A percentile compares a stretch with the other conserved stretches of the same genome.
These are phyloP conservation scores for Carlito syrichta DNA, from an alignment of 2,113 vertebrate genomes.

Conservation along the genomic window DNA sequence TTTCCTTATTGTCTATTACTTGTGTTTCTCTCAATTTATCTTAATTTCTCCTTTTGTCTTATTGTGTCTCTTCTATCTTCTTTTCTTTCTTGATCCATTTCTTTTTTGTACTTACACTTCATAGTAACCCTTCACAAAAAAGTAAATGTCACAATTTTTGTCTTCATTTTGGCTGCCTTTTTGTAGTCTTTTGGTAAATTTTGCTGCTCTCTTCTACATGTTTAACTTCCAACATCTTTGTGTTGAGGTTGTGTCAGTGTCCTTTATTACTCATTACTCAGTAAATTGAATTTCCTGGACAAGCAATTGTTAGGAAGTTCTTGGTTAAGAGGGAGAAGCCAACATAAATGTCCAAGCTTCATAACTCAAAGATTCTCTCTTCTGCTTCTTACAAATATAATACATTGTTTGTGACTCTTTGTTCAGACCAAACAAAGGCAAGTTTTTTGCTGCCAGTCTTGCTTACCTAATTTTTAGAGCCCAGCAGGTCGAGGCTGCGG, in stretches of 20 bases:
- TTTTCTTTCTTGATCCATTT: background rate
- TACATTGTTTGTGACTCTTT: background rate
- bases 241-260: background rate
- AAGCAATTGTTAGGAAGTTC: background rate
- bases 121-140: background rate
- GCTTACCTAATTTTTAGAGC: background rate
- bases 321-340: background rate
- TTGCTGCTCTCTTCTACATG: background rate
- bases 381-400: background rate
- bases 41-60: background rate
- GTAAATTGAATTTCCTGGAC: background rate
- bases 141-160: background rate
- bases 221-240: background rate
- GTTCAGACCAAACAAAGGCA: background rate
- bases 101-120: background rate
- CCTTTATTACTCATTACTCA: background rate
- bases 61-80: background rate
- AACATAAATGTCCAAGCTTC: background rate
- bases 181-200: background rate
- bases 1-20: background rate
- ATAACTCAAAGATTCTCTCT: background rate
- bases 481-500: no score
- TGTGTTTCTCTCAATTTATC: background rate
- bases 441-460: background rate
- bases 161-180: background rate